Evolutionary conservation across 2,888 invertebrate species (phyloP).

Genomic region (Eristalis arbustorum): DNA sequence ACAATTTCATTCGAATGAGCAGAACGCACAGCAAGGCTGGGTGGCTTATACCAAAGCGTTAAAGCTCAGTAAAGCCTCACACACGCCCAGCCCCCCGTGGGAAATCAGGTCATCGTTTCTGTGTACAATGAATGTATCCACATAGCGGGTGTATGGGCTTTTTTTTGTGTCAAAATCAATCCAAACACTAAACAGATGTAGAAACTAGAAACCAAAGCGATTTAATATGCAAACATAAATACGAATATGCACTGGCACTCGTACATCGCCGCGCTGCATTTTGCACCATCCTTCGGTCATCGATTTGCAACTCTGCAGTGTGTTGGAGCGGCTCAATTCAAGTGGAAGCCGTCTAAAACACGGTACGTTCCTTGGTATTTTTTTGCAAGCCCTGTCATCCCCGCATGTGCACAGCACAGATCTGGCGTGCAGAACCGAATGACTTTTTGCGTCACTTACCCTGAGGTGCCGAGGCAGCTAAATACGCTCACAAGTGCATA

Average conservation of each 20-base stretch:
- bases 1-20: background rate
- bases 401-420: background rate
- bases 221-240: background rate
- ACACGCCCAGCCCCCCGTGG: background rate
- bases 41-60: background rate
- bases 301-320: background rate
- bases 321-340: background rate
- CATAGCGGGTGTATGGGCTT: background rate
- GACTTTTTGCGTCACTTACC: background rate
- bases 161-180: background rate
- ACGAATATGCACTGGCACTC: background rate
- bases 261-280: background rate
- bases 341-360: background rate
- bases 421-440: background rate
- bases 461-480: background rate
- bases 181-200: background rate
- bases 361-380: background rate
- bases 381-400: background rate
- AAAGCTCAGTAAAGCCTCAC: background rate
- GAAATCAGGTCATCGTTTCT: background rate
- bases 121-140: background rate
- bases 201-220: background rate
- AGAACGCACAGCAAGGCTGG: background rate
- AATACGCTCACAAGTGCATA: background rate
- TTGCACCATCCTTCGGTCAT: background rate